Evolutionary conservation across 2,113 vertebrate genomes (phyloP).

Genomic region (Bothrops jararaca): DNA sequence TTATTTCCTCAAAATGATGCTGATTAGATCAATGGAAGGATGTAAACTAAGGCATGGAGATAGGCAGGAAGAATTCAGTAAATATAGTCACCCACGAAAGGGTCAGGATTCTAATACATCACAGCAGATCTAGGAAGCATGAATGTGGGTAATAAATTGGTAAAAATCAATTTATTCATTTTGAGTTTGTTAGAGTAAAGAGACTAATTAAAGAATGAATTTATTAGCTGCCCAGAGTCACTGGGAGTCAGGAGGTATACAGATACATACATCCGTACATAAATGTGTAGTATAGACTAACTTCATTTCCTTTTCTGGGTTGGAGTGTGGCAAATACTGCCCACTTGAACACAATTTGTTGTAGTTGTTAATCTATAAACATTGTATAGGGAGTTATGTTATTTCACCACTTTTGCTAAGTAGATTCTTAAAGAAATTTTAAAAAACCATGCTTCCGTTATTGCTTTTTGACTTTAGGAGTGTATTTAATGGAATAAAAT

Average conservation of each 20-base stretch:
- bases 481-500: not conserved
- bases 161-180: not conserved
- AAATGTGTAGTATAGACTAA: not conserved
- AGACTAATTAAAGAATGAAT: not conserved
- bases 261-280: not conserved
- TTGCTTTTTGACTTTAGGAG: not conserved
- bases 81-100: not conserved
- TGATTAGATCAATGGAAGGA: not conserved
- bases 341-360: not conserved
- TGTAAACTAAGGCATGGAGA: not conserved
- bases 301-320: not conserved
- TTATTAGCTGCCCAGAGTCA: not conserved
- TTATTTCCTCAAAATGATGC: not conserved
- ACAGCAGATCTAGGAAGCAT: not conserved
- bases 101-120: not conserved
- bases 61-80: not conserved
- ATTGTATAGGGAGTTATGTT: not conserved
- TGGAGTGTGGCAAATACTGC: not conserved
- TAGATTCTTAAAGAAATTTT: not conserved
- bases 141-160: no score
- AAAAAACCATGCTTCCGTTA: not conserved
- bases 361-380: not conserved
- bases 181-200: not conserved
- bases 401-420: not conserved
- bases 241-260: not conserved